Evolutionary conservation across 2,888 invertebrate genomes (phyloP), one percentile per base, ranked within the genome.

Genomic region (Parnassius smintheus): DNA sequence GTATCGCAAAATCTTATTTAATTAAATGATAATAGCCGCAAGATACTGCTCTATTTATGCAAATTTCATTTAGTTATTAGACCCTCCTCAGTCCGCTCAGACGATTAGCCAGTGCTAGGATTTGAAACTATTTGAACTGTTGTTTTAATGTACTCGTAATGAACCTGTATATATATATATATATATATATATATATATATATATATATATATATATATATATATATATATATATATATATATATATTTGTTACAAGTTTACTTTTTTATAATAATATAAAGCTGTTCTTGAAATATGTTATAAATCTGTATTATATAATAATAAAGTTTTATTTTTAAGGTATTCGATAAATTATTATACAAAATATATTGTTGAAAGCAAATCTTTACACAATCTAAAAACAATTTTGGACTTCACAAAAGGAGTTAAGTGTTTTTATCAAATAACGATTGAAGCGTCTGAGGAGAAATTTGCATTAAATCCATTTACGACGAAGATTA

Each of bases 21-120:
- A 91, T 90, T 89, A 85, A 91, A 90, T 86, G 83, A 91, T 88
- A 90, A 91, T 85, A 90, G 80, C 87, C 89, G 81, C 85, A 85
- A 89, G 90, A 86, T 76, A 83, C 76, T 75, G 74, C 77, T 78
- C 80, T 88, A 86, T 88, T 90, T 89, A 88, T 88, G 88, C 85
- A 85, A 88, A 89, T 91, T 87, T 83, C 76, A 84, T 82, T 87
- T 78, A 75, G 85, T 83, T 86, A 83, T 82, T 80, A 81, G 78
- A 83, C 81, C 82, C 80, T 81, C 78, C 74, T 76, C 79, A 76
- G 78, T 82, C 80, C 81, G 78, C 74, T 76, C 79, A 76, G 78
- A 78, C 83, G 83, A 88, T 85, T 83, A 85, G 77, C 73, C 69
- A 70, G 70, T 70, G 72, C 75, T 75, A 72, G 70, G 68, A 72